phyloP scores from a whole-genome alignment of 2,888 invertebrate genomes.

The Diarsia mendica region DNA sequence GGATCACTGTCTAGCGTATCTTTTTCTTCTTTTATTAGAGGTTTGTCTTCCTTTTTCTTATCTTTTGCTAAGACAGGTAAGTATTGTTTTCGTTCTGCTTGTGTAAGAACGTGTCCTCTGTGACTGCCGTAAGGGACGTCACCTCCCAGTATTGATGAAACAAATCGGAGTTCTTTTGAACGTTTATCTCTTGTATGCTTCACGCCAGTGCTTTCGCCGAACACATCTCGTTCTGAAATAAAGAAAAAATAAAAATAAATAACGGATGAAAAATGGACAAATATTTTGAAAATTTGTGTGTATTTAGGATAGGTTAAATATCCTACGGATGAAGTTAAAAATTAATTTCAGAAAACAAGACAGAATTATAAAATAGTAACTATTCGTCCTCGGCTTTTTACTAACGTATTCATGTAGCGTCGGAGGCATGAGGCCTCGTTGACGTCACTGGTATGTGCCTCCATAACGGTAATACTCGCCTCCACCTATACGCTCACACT shows the following conservation, averaged over 20 bases:
- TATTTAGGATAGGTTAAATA: conserved; percentile 7
- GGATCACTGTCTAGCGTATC: conserved; percentile 92
- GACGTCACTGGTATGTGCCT: conserved; percentile 90
- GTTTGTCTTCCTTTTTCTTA: conserved; percentile 89
- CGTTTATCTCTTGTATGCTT: conserved; percentile 79
- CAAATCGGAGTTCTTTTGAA: conserved; percentile 91
- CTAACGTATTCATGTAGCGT: conserved; percentile 86
- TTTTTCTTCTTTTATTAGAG: conserved; percentile 91
- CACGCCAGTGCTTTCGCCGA: conserved; percentile 82
- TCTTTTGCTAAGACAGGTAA: conserved; percentile 91
- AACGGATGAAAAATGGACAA: neutral
- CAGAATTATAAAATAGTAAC: conserved; percentile 69
- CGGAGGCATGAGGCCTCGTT: conserved; percentile 86
- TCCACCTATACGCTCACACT: conserved; percentile 79
- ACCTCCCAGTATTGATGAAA: conserved; percentile 95
- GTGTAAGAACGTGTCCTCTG: conserved; percentile 94
- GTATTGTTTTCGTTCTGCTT: conserved; percentile 95
- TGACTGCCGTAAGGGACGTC: conserved; percentile 95
- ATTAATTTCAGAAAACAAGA: conserved; percentile 38
- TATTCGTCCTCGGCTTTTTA: conserved; percentile 80
- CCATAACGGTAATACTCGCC: conserved; percentile 90
- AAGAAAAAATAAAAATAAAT: conserved; percentile 63
- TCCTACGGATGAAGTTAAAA: neutral
- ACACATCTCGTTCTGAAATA: conserved; percentile 89
- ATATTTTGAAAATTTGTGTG: neutral